Base-by-base conservation (phyloP, 2,888 invertebrate genomes). In the Drosophila aldrichi region DNA sequence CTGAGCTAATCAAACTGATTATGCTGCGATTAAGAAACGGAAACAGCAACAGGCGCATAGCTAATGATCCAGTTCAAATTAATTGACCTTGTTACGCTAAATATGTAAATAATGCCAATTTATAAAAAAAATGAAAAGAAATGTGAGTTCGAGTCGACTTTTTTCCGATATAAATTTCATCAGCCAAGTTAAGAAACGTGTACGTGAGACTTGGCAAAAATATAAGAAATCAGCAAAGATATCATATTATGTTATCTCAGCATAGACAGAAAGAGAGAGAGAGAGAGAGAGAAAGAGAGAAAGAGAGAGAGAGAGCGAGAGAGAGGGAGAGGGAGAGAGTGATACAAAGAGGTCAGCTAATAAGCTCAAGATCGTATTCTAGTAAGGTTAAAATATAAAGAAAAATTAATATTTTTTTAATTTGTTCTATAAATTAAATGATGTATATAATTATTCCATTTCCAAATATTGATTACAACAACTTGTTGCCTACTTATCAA, bases 161-260 rank as follows among this genome's bases (percentile, higher is more conserved):
- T 54, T 25, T 32, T 44, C 41, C 56, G 36, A 52, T 56, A 57
- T 48, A 61, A 60, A 76, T 81, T 81, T 73, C 81, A 79, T 81
- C 81, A 81, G 72, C 70, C 77, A 51, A 51, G 32, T 20, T 44
- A 16, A 34, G 12, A 62, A 61, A 51, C 22, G 41, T 43, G 36
- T 40, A 70, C 70, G 70, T 70, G 70, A 46, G 38, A 61, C 20
- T 34, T 44, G 29, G 58, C 38, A 48, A 29, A 48, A n/a, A 48
- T 38, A 12, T 1, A 16, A 6, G 56, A 12, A 38, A 61, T 36
- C 36, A 22, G 32, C 41, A 44, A 41, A 61, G 44, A 40, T 61
- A 44, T 36, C 10, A 36, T 18, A 51, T 55, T 59, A 38, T 48
- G 54, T 40, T 32, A 43, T 29, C 55, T 38, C 36, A 62, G 55